These are phyloP conservation scores for Halictus ligatus DNA, from an alignment of 2,888 invertebrate species.

Conservation along the genomic window DNA sequence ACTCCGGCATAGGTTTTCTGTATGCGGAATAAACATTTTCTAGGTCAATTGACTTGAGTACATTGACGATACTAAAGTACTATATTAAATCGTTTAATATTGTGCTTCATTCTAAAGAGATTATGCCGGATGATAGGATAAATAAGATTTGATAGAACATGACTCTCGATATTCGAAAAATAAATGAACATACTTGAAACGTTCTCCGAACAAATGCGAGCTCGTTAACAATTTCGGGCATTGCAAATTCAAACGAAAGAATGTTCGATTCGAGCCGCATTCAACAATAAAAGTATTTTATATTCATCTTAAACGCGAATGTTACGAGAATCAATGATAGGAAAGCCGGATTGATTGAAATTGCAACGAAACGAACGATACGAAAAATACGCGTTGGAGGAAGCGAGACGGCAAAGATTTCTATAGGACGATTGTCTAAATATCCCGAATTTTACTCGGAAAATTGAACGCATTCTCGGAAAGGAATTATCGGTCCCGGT, in stretches of 20 bases:
- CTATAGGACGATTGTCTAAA: not conserved
- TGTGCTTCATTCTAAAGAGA: no score
- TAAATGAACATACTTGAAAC: not conserved
- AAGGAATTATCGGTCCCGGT: not conserved
- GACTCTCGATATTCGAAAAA: not conserved
- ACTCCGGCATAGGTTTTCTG: no score
- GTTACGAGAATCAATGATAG: not conserved
- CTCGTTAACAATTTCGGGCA: not conserved
- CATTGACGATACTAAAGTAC: no score
- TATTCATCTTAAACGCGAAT: not conserved
- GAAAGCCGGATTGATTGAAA: not conserved
- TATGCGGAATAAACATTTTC: no score
- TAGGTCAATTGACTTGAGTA: no score
- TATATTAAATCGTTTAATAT: no score
- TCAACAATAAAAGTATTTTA: not conserved
- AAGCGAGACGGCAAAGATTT: constrained; percentile 4
- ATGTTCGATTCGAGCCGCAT: not conserved
- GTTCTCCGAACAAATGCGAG: not conserved
- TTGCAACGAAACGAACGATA: not conserved
- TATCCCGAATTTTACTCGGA: not conserved
- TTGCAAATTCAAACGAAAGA: no score
- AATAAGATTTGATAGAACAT: not conserved
- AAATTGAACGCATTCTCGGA: not conserved
- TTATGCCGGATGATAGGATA: no score
- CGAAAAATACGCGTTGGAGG: not conserved